phyloP scores from a whole-genome alignment of 2,797 vertebrate genomes.

The Meriones psammophilus region DNA sequence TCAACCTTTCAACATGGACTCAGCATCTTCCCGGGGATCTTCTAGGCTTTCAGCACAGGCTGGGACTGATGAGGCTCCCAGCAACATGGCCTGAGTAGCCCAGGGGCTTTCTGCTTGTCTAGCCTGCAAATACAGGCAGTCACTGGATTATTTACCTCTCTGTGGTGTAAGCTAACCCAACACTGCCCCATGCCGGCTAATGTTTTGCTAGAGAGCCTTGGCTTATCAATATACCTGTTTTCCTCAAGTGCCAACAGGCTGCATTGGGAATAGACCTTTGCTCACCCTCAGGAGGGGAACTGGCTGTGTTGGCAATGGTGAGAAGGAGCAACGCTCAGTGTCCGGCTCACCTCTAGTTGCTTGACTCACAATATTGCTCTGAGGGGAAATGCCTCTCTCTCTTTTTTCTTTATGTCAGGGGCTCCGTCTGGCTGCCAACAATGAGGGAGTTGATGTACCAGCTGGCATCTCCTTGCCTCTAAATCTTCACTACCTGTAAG shows the following conservation, averaged over 20 bases:
- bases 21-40: not conserved
- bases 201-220: not conserved
- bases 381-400: not conserved
- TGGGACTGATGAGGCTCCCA: not conserved
- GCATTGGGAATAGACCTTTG: not conserved
- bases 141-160: not conserved
- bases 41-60: not conserved
- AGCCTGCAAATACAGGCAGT: not conserved
- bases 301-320: not conserved
- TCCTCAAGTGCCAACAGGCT: not conserved
- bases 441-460: not conserved
- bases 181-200: not conserved
- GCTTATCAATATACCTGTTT: not conserved
- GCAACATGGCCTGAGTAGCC: not conserved
- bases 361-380: not conserved
- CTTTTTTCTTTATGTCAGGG: not conserved
- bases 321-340: not conserved
- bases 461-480: constrained; percentile 1
- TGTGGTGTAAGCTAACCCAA: not conserved
- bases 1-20: not conserved
- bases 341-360: not conserved
- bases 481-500: not conserved
- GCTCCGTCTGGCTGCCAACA: not conserved
- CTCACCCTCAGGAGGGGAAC: not conserved
- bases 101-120: not conserved